Evolutionary conservation across 2,888 invertebrate genomes (phyloP).

Genomic region (Strigamia transsilvanica): DNA sequence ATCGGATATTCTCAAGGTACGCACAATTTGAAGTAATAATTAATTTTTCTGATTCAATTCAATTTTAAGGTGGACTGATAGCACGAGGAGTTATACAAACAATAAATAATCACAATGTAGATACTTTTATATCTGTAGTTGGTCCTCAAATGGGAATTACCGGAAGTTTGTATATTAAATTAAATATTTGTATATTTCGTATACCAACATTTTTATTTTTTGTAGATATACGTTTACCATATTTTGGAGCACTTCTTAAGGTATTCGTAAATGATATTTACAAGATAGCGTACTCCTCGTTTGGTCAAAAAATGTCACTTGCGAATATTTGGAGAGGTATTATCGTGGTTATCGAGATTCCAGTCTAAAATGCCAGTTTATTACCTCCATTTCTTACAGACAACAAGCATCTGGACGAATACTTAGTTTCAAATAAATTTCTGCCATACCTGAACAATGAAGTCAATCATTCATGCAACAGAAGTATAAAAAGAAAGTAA

Average conservation of each 20-base stretch:
- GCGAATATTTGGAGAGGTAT: neutral
- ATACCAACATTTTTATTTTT: neutral
- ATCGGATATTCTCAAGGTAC: slow-evolving; percentile 18
- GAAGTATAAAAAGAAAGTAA: neutral
- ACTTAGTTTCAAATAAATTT: neutral
- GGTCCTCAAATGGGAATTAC: neutral
- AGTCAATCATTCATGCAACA: slow-evolving; percentile 1
- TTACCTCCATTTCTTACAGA: neutral
- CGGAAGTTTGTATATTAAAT: slow-evolving; percentile 5
- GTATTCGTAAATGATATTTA: too few relatives aligned
- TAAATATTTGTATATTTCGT: neutral
- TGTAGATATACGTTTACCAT: neutral
- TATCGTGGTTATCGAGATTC: too few relatives aligned
- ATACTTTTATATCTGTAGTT: slow-evolving; percentile 31
- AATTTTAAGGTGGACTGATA: slow-evolving; percentile 9
- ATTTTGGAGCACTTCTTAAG: too few relatives aligned
- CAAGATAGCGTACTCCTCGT: neutral
- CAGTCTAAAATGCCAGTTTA: too few relatives aligned
- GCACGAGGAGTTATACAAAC: slow-evolving; percentile 5
- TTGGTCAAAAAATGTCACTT: neutral
- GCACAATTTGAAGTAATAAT: neutral
- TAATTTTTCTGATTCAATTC: neutral
- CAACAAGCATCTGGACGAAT: neutral
- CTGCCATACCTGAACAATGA: slow-evolving; percentile 8
- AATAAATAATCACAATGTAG: slow-evolving; percentile 9